phyloP scores from a whole-genome alignment of 2,113 vertebrate genomes.

The Stigmatopora nigra region DNA sequence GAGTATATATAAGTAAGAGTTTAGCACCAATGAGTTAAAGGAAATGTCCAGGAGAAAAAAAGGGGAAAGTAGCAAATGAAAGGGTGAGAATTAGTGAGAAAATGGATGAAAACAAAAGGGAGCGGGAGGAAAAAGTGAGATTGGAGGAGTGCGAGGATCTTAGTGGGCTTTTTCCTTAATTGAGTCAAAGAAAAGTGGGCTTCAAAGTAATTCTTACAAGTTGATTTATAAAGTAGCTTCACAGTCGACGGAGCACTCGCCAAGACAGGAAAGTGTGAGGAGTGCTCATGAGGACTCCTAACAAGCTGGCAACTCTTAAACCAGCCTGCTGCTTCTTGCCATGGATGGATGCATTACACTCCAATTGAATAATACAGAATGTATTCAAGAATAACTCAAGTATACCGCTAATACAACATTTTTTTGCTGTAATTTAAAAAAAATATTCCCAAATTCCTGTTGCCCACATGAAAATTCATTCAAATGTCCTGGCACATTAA shows the following conservation, averaged over 20 bases:
- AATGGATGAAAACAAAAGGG: conserved; percentile 26
- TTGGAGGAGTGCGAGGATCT: conserved; percentile 9
- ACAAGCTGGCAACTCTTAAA: conserved; percentile 62
- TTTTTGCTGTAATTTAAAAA: no score
- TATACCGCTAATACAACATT: no score
- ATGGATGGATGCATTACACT: conserved; percentile 53
- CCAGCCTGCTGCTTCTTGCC: conserved; percentile 46
- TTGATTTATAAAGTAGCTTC: conserved; percentile 66
- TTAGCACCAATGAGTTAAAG: conserved; percentile 18
- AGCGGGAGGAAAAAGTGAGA: conserved; percentile 30
- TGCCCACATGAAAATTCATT: background rate
- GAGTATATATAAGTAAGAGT: conserved; percentile 49
- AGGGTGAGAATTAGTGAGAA: conserved; percentile 16
- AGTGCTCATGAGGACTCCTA: conserved; percentile 65
- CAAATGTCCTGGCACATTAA: no score
- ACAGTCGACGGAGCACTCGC: conserved; percentile 56
- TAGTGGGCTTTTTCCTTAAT: conserved; percentile 60
- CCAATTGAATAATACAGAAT: conserved; percentile 45
- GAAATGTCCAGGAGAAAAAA: background rate
- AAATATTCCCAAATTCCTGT: background rate
- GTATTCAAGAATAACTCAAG: conserved; percentile 61
- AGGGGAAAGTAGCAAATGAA: background rate
- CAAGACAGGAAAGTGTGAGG: conserved; percentile 55
- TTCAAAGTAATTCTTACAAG: conserved; percentile 59
- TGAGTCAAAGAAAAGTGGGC: conserved; percentile 66